Base-by-base conservation (phyloP, 2,888 invertebrate species). In the Metopia argyrocephala region DNA sequence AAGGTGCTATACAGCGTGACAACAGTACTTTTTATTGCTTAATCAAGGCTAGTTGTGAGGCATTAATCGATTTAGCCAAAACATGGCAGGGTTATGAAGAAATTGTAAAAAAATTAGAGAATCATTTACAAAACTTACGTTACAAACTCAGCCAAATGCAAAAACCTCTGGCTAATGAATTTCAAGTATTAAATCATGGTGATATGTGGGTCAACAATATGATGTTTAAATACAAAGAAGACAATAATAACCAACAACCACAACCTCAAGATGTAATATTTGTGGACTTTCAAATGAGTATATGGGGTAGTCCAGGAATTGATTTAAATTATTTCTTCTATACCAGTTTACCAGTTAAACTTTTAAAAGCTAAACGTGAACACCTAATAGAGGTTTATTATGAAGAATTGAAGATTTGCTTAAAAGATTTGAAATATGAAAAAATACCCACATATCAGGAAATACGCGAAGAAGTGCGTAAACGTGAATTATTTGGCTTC, bases 131-230 rank as follows among this genome's bases (percentile, higher is more conserved):
- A n/a, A 70, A 86, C 57, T 82, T 86, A 20, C 66, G 62, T 7
- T 64, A 66, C 1, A 75, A 82, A n/a, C 61, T 84, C 5, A 15
- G 54, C 5, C 46, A 69, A 5, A 69, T 76, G 46, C 81, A 82
- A n/a, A 54, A 56, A 5, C 76, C 78, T 0, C 59, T 18, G 2
- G 5, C 68, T 5, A 64, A 59, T 5, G 84, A 85, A 59, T 25
- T 85, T 64, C 88, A 90, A 64, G 91, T 91, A 5, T 83, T 91
- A n/a, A 91, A 91, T 83, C 91, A 91, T 78, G 91, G 91, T 15
- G 91, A 91, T 85, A 85, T 91, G 9, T 91, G 91, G 91, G 85
- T 89, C 5, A 91, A 91, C 71, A 91, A 91, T 84, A 88, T 91
- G 85, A 86, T 91, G 85, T 91, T 91, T 79, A 87, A 88, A 46